Evolutionary conservation across 1,140 invertebrate species (phyloP).

Genomic region (Ceratina australensis): DNA sequence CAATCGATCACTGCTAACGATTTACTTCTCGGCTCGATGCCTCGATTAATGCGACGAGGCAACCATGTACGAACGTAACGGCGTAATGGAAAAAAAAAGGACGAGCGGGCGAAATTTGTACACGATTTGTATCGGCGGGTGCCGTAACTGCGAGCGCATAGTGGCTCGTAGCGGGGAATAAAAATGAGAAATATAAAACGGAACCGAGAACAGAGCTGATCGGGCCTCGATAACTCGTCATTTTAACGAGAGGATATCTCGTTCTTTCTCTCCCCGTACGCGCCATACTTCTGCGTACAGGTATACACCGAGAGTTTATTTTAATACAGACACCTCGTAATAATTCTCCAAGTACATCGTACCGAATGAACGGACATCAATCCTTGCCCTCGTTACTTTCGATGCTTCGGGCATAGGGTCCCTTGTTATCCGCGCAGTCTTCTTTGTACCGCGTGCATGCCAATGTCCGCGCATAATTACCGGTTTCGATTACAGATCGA

Average conservation of each 20-base stretch:
- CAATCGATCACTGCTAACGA: background rate
- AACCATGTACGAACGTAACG: slow-evolving; percentile 2
- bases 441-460: slow-evolving; percentile 44
- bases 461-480: slow-evolving; percentile 58
- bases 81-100: background rate
- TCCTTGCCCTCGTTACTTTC: slow-evolving; percentile 59
- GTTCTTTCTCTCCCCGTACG: background rate
- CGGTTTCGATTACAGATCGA: slow-evolving; percentile 50
- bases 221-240: slow-evolving; percentile 51
- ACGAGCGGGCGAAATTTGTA: slow-evolving; percentile 29
- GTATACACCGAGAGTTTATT: slow-evolving; percentile 40
- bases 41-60: slow-evolving; percentile 13
- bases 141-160: slow-evolving; percentile 15
- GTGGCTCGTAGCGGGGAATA: background rate
- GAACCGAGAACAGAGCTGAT: slow-evolving; percentile 40
- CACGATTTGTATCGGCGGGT: slow-evolving; percentile 26
- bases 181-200: background rate
- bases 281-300: background rate
- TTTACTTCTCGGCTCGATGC: background rate
- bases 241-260: slow-evolving; percentile 53
- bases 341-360: slow-evolving; percentile 50
- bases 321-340: slow-evolving; percentile 56
- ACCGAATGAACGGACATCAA: slow-evolving; percentile 53
- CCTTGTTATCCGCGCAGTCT: slow-evolving; percentile 51
- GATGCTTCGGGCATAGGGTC: slow-evolving; percentile 51